Evolutionary conservation across 2,113 vertebrate genomes (phyloP).

Genomic region (Oncorhynchus masou): DNA sequence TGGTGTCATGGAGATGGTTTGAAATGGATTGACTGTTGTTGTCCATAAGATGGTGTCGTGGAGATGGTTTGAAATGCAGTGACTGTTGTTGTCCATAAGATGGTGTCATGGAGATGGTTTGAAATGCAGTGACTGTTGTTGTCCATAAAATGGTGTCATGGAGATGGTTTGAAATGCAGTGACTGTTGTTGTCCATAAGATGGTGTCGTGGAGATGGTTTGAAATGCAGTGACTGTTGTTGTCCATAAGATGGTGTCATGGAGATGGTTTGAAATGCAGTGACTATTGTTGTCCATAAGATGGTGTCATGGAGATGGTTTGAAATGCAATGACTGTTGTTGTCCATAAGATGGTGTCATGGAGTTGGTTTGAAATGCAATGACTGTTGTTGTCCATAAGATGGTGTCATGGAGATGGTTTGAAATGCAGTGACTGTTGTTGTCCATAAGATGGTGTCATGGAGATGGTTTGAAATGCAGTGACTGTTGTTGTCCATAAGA

Average conservation of each 20-base stretch:
- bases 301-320: neutral
- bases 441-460: constrained; percentile 9
- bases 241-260: constrained; percentile 8
- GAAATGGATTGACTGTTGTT: neutral
- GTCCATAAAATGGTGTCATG: constrained; percentile 8
- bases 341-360: constrained; percentile 9
- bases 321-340: neutral
- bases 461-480: neutral
- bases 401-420: neutral
- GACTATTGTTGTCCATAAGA: constrained; percentile 1
- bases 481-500: constrained; percentile 2
- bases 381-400: constrained; percentile 1
- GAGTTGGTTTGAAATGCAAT: neutral
- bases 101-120: neutral
- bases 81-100: constrained; percentile 3
- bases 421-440: neutral
- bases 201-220: neutral
- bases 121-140: neutral
- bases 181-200: constrained; percentile 2
- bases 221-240: neutral
- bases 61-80: neutral
- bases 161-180: neutral
- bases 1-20: neutral
- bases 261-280: neutral
- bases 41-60: constrained; percentile 5